Evolutionary conservation across 2,797 vertebrate genomes (phyloP).

Genomic region (Tapera naevia): DNA sequence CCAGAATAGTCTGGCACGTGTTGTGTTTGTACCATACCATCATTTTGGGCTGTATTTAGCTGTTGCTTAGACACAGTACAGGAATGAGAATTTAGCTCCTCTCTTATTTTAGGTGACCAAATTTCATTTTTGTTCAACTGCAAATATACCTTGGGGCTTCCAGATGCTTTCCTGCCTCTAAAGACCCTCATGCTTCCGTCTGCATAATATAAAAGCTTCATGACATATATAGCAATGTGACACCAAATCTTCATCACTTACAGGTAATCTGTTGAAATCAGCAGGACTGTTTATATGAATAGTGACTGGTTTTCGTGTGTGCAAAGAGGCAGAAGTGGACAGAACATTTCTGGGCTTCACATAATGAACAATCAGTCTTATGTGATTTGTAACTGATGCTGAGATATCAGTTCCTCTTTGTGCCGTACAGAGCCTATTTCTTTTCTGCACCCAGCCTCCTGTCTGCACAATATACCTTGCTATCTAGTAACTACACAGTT

Average conservation of each 20-base stretch:
- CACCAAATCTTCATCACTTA: not conserved
- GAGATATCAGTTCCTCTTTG: not conserved
- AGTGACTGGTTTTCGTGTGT: not conserved
- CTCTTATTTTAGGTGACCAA: not conserved
- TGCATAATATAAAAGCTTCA: not conserved
- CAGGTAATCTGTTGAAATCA: not conserved
- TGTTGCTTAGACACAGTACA: not conserved
- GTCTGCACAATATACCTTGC: not conserved
- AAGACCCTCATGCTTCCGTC: not conserved
- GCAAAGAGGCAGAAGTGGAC: not conserved
- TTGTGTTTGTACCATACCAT: not conserved
- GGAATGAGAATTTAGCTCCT: not conserved
- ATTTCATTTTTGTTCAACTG: not conserved
- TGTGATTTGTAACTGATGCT: not conserved
- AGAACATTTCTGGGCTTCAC: not conserved
- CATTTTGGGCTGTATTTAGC: not conserved
- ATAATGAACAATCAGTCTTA: not conserved
- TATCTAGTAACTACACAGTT: not conserved
- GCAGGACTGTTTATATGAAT: not conserved
- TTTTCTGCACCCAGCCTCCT: not conserved
- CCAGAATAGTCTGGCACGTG: not conserved
- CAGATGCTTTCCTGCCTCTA: conserved; percentile 26
- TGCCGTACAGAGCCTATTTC: not conserved
- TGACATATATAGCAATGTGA: fast-evolving
- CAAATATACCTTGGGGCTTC: not conserved